Base-by-base conservation (phyloP, 92 coral and sea anemone species). In the Meandrina meandrites region DNA sequence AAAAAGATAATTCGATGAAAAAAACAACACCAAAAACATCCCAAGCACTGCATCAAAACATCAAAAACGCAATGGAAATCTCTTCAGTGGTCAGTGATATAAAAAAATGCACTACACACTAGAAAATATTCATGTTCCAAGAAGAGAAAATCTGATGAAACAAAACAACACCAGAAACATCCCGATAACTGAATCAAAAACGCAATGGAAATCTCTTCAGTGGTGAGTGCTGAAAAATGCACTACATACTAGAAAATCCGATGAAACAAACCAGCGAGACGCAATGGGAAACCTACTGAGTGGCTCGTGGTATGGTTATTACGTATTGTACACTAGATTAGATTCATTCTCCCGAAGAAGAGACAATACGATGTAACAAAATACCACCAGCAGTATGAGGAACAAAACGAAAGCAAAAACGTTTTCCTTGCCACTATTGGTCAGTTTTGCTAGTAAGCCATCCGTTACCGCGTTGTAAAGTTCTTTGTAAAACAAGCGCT, bases 381-480 rank as follows among this genome's bases (percentile, higher is more conserved):
- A 0, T 60, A 60, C 68, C 68, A 60, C 8, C 31, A 60, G 68
- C 30, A 60, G 24, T 60, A 60, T 27, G 68, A 60, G 9, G 24
- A 48, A 60, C 68, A 60, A 60, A 60, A 60, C 24, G 27, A 60
- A 60, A 24, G 27, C 68, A 60, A 27, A 60, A 60, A 24, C 68
- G 53, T 48, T 60, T 22, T 22, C 24, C 68, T 22, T n/a, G 9
- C 13, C 68, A n/a, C 4, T 30, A 60, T 60, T 60, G 28, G 24
- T 60, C 68, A 60, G 68, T 30, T 60, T 60, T 60, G 68, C 31
- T 27, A 6, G 9, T 60, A 60, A 60, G 28, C 68, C 68, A 60
- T 60, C 68, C 0, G 85, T 81, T 47, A 81, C 85, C 19, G 86
- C 86, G 12, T 30, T 30, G 53, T 69, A 30, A 50, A 82, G 86